Base-by-base conservation (phyloP, 2,797 vertebrate genomes). In the Erethizon dorsatum region DNA sequence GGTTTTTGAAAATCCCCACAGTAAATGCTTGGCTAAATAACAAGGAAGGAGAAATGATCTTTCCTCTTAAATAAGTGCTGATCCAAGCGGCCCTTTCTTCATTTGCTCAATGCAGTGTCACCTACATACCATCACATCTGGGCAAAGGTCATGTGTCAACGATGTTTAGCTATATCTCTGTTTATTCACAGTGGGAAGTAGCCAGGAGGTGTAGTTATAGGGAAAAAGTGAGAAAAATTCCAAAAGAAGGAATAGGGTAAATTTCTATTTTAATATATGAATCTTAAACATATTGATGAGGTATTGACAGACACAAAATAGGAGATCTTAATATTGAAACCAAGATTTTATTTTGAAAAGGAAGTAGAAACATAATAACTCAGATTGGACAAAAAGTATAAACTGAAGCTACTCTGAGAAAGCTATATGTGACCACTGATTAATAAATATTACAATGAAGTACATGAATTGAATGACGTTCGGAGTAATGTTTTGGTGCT, bases 11-110 rank as follows among this genome's bases (percentile, higher is more conserved):
- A 98, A 97, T 97, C 95, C 94, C 97, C 91, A 95, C 89, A 97
- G 97, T 94, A 97, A 98, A 98, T 97, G 92, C 96, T 95, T 98
- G 94, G 96, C 97, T 97, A 98, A 98, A 98, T 98, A 98, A 95
- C 97, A 98, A 94, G 93, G 71, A 90, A 88, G 73, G 95, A 96
- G 82, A 97, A 97, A 94, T 94, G 91, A 94, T 98, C 97, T 97
- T 97, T 97, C 83, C 82, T 96, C 86, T 91, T 91, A 98, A 98
- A 96, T 93, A 92, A 97, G 84, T 93, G 79, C 97, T 97, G 96
- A 97, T 97, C 96, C 96, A 88, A 94, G 80, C 85, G 41, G 91
- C 90, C 65, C 92, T 92, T 96, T 96, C 96, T 93, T 96, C 96
- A 96, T 98, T 98, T 97, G 94, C 80, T 97, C 97, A 97, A 63